Base-by-base conservation (phyloP, 1,140 invertebrate genomes). In the Pseudomyrmex gracilis region DNA sequence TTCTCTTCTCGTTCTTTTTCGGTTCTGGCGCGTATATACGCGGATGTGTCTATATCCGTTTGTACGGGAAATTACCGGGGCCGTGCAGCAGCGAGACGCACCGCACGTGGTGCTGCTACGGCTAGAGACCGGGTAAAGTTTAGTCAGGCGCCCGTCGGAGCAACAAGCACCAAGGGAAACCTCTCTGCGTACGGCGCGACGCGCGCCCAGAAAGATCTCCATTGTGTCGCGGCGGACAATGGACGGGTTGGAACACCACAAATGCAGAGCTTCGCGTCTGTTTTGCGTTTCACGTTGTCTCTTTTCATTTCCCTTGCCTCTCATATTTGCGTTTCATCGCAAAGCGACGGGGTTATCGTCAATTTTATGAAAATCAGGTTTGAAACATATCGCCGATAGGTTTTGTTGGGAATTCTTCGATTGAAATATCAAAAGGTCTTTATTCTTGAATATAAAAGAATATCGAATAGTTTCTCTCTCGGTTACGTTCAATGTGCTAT, bases 191-290 rank as follows among this genome's bases (percentile, higher is more conserved):
- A 34, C 34, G 34, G 22, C 34, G 63, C 51, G 34, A 34, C 74
- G 34, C 34, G 34, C 34, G 34, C 34, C 34, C 34, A 88, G 86
- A 88, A 88, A 88, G 87, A 88, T 88, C 71, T 66, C 86, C 77
- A 88, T 88, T 88, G 87, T 83, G 34, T 15, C 47, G 10, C 12
- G 77, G 34, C 78, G 73, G 67, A 88, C 86, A 88, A 88, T 88
- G 73, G 77, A 53, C 57, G 83, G 67, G 77, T 87, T 86, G 74
- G 68, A 82, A 74, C 74, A 85, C 76, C 43, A 68, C 83, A 73
- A 88, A 87, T 73, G 83, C 83, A 73, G 86, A 86, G 17, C 83
- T 83, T 53, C 73, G 80, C 73, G 71, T 85, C 24, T 66, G 80
- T 88, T 85, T 88, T 83, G 71, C 83, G 78, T 85, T 87, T 82